Percentiles rank a stretch among this genome's conserved stretches.
phyloP scores from a whole-genome alignment of 2,888 invertebrate genomes.

The Apamea sordens region DNA sequence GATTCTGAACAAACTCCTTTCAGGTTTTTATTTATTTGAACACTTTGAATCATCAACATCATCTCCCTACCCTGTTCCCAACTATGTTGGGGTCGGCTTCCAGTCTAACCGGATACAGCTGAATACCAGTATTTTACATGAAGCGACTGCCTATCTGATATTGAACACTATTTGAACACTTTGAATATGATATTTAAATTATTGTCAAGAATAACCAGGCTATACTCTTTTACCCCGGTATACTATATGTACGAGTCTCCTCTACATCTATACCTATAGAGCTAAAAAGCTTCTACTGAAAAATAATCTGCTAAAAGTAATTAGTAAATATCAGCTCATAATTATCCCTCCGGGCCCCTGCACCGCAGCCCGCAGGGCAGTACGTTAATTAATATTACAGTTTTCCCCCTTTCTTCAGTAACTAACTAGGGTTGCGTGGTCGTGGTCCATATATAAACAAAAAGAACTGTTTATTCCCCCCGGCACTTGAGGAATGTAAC shows the following conservation, averaged over 20 bases:
- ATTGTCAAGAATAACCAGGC: neutral
- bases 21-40: no score
- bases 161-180: no score
- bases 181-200: neutral
- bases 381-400: slow-evolving; percentile 16
- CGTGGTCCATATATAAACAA: slow-evolving; percentile 32
- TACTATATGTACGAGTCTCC: neutral
- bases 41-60: no score
- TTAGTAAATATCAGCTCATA: slow-evolving; percentile 9
- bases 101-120: no score
- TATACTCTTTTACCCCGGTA: neutral
- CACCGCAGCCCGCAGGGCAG: neutral
- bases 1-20: no score
- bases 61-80: no score
- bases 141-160: no score
- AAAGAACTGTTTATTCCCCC: slow-evolving; percentile 38
- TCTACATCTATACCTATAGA: neutral
- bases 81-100: no score
- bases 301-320: neutral
- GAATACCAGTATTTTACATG: no score
- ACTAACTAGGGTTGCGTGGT: slow-evolving; percentile 48
- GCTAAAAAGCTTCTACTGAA: neutral
- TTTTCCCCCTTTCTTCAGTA: neutral
- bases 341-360: neutral
- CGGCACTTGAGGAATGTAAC: slow-evolving; percentile 38